phyloP scores from a whole-genome alignment of 2,797 vertebrate species.

The Alcedo quadribrachys region DNA sequence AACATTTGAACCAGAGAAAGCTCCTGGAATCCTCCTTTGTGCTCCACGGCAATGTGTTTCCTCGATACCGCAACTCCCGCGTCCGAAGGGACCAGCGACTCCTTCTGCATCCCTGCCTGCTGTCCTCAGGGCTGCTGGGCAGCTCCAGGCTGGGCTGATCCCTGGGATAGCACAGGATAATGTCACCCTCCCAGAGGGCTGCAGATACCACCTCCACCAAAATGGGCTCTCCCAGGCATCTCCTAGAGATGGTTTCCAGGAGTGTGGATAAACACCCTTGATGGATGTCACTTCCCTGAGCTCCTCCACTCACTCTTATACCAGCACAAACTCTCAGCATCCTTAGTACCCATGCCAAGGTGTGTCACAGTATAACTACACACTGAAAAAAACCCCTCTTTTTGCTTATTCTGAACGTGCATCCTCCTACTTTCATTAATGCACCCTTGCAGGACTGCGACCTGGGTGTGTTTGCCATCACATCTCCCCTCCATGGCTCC shows the following conservation, averaged over 20 bases:
- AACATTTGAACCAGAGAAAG: neutral
- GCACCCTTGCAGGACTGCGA: neutral
- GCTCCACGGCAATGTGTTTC: neutral
- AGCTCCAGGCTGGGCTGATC: neutral
- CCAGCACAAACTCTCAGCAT: neutral
- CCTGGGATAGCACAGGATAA: neutral
- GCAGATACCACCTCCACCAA: neutral
- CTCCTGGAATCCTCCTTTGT: conserved; percentile 1
- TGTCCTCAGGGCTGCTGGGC: neutral
- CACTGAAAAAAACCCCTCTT: rapidly evolving
- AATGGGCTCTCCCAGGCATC: neutral
- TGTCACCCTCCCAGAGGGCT: neutral
- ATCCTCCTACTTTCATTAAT: neutral
- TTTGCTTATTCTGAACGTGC: neutral
- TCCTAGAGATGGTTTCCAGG: neutral
- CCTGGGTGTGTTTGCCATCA: neutral
- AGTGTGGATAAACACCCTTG: rapidly evolving
- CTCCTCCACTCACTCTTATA: neutral
- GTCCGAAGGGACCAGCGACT: rapidly evolving
- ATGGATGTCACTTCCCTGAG: neutral
- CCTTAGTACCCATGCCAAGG: neutral
- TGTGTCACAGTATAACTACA: neutral
- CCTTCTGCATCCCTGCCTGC: neutral
- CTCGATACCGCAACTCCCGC: rapidly evolving
- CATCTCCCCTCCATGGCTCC: neutral